phyloP scores from a whole-genome alignment of 2,113 vertebrate genomes.

The Oenanthe oenanthe region DNA sequence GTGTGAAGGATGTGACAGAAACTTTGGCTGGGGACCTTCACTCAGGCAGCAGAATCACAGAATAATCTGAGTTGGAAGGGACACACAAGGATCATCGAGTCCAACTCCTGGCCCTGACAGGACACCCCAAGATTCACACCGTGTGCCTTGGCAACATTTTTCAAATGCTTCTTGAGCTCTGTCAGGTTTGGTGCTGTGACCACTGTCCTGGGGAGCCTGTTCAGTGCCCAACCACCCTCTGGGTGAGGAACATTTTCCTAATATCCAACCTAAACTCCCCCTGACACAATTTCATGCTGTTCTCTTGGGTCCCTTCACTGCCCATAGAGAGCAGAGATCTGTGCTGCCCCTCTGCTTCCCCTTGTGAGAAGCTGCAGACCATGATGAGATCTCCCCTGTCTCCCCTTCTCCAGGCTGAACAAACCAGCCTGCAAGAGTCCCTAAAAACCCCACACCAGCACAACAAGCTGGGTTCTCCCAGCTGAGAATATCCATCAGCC shows the following conservation, averaged over 20 bases:
- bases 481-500: background rate
- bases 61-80: background rate
- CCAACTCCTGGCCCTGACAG: no score
- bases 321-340: background rate
- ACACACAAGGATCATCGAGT: background rate
- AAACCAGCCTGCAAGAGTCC: background rate
- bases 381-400: background rate
- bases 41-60: background rate
- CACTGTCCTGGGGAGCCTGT: background rate
- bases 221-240: background rate
- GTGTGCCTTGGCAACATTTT: background rate
- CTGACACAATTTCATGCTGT: background rate
- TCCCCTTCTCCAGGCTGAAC: background rate
- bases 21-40: background rate
- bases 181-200: background rate
- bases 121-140: background rate
- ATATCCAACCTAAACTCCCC: background rate
- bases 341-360: background rate
- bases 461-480: background rate
- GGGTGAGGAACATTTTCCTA: background rate
- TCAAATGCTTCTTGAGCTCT: background rate
- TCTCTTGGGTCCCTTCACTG: background rate
- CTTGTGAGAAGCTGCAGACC: background rate
- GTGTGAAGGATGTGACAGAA: background rate
- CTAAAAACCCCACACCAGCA: background rate